Conservation (phyloP, 2,888 invertebrate species). For the Lobophora halterata region DNA sequence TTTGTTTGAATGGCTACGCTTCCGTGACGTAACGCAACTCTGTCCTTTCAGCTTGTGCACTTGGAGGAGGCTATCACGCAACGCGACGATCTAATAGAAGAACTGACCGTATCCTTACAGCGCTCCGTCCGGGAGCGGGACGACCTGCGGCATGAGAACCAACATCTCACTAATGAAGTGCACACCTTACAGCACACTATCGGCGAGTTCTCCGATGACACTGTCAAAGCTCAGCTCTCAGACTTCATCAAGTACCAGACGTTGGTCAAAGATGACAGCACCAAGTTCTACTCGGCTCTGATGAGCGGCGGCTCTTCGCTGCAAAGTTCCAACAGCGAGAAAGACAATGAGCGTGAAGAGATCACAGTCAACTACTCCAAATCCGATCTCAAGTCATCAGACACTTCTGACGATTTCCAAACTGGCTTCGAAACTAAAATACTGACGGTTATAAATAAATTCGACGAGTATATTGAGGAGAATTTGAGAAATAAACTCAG, state of each 20-base stretch:
- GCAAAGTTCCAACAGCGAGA: conserved; percentile 68
- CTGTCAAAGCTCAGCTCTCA: conserved; percentile 65
- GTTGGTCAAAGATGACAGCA: conserved; percentile 67
- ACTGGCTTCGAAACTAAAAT: conserved; percentile 64
- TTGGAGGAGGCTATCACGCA: conserved; percentile 85
- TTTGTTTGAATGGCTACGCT: conserved; percentile 30
- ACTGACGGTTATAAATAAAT: conserved; percentile 52
- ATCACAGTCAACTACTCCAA: conserved; percentile 68
- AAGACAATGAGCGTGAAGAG: conserved; percentile 75
- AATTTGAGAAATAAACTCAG: conserved; percentile 69
- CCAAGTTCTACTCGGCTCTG: conserved; percentile 67
- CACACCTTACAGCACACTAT: conserved; percentile 67
- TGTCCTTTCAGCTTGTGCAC: conserved; percentile 86
- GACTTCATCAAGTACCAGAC: conserved; percentile 72
- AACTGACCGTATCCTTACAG: conserved; percentile 86
- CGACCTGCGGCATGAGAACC: conserved; percentile 81
- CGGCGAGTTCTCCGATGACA: conserved; percentile 62
- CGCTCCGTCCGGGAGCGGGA: conserved; percentile 83
- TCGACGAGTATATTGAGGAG: conserved; percentile 63
- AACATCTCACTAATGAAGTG: conserved; percentile 82
- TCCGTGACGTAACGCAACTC: conserved; percentile 47
- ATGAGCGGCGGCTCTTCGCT: conserved; percentile 65
- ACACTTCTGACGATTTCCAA: conserved; percentile 61
- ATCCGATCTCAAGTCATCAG: conserved; percentile 62
- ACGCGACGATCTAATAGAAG: conserved; percentile 86